These are phyloP conservation scores for Anodontia alba DNA, from an alignment of 2,888 invertebrate species.

Conservation along the genomic window DNA sequence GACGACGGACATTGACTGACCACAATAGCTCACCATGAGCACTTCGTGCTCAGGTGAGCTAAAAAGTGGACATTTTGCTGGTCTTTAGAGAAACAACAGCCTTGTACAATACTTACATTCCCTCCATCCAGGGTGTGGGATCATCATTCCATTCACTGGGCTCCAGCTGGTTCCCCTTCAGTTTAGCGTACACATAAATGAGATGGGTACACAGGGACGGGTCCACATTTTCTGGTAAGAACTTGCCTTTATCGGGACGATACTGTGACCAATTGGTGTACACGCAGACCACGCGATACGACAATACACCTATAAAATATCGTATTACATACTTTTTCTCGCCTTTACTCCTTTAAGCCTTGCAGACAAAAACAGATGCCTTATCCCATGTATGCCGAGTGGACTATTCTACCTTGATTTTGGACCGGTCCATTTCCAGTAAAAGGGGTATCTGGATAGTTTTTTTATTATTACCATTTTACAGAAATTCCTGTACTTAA, in stretches of 20 bases:
- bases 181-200: constrained; percentile 98
- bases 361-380: background rate
- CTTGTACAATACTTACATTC: constrained; percentile 46
- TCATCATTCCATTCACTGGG: constrained; percentile 98
- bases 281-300: constrained; percentile 88
- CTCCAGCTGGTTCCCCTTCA: constrained; percentile 96
- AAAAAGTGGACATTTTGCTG: too few relatives aligned
- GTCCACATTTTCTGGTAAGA: constrained; percentile 96
- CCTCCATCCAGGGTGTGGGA: constrained; percentile 58
- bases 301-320: constrained; percentile 24
- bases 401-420: too few relatives aligned
- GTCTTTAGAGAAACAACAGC: too few relatives aligned
- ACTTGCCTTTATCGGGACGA: constrained; percentile 95
- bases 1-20: too few relatives aligned
- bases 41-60: too few relatives aligned
- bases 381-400: background rate
- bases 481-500: too few relatives aligned
- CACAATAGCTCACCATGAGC: too few relatives aligned
- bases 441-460: too few relatives aligned
- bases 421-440: too few relatives aligned
- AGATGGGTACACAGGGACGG: constrained; percentile 98
- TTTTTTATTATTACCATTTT: too few relatives aligned
- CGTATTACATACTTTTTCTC: too few relatives aligned
- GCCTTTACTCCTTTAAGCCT: too few relatives aligned
- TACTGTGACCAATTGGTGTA: constrained; percentile 99